These are phyloP conservation scores for Orchestia grillus DNA, from an alignment of 1,140 invertebrate genomes.

Conservation along the genomic window DNA sequence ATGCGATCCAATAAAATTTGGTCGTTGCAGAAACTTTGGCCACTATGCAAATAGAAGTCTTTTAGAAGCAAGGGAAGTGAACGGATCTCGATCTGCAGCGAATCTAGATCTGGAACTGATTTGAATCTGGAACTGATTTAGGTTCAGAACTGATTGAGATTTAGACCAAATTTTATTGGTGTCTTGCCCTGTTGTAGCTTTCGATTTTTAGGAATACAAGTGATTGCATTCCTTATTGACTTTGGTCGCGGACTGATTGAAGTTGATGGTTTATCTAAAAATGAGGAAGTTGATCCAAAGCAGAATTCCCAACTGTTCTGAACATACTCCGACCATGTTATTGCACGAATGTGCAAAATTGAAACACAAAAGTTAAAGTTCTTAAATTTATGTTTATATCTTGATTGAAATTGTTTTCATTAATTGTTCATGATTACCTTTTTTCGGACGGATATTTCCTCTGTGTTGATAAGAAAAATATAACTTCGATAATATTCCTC, in stretches of 20 bases:
- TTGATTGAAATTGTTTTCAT: too few relatives aligned
- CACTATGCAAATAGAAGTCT: constrained; percentile 1
- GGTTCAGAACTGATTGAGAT: not conserved
- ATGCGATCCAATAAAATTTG: constrained; percentile 9
- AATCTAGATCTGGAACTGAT: not conserved
- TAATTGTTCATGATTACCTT: too few relatives aligned
- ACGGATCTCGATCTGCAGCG: not conserved
- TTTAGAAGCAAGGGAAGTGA: not conserved
- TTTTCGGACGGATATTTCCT: too few relatives aligned
- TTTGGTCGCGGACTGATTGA: not conserved
- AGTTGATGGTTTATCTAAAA: not conserved
- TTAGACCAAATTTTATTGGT: not conserved
- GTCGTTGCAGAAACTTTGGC: not conserved
- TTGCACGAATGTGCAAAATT: too few relatives aligned
- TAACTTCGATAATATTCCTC: too few relatives aligned
- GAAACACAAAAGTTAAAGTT: too few relatives aligned
- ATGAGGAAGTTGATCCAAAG: too few relatives aligned
- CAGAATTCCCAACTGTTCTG: too few relatives aligned
- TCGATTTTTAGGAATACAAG: not conserved
- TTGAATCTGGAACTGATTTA: not conserved
- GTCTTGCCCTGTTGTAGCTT: not conserved
- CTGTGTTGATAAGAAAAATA: too few relatives aligned
- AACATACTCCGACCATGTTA: too few relatives aligned
- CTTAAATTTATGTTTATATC: too few relatives aligned
- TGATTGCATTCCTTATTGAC: not conserved